These are phyloP conservation scores for Sphaerophoria taeniata DNA, from an alignment of 2,888 invertebrate genomes.

Conservation along the genomic window DNA sequence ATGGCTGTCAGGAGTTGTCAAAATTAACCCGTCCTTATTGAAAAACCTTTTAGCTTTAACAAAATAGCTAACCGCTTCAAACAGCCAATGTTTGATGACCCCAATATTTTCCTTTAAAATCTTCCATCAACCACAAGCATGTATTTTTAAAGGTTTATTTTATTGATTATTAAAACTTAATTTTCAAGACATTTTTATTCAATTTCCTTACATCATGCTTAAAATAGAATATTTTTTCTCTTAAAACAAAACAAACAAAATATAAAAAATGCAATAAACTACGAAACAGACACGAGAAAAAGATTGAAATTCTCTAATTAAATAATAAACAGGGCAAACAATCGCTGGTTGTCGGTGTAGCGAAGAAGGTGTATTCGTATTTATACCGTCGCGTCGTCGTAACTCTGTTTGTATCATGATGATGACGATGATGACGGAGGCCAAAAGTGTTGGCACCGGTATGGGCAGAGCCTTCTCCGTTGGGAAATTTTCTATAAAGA, in stretches of 20 bases:
- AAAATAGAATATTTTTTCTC: slow-evolving; percentile 18
- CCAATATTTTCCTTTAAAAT: too few relatives aligned
- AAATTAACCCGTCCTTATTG: too few relatives aligned
- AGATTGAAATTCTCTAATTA: slow-evolving; percentile 67
- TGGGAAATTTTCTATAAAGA: slow-evolving; percentile 53
- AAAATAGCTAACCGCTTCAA: too few relatives aligned
- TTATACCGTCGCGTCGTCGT: slow-evolving; percentile 4
- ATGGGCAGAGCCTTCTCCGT: slow-evolving; percentile 32
- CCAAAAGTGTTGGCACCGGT: slow-evolving; percentile 28
- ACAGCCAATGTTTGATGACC: too few relatives aligned
- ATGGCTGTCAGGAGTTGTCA: too few relatives aligned
- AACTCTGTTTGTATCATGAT: background rate
- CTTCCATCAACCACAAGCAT: too few relatives aligned
- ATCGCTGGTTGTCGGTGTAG: slow-evolving; percentile 56
- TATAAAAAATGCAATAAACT: slow-evolving; percentile 53
- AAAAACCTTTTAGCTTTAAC: too few relatives aligned
- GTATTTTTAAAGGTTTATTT: too few relatives aligned
- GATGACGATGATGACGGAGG: slow-evolving; percentile 1
- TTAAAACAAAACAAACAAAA: slow-evolving; percentile 16
- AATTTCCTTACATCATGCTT: background rate
- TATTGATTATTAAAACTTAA: too few relatives aligned
- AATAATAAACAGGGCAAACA: slow-evolving; percentile 67
- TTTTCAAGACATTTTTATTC: too few relatives aligned
- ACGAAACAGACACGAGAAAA: slow-evolving; percentile 48
- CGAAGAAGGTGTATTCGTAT: background rate